Conservation (phyloP, 2,797 vertebrate genomes). For the Esox lucius region DNA sequence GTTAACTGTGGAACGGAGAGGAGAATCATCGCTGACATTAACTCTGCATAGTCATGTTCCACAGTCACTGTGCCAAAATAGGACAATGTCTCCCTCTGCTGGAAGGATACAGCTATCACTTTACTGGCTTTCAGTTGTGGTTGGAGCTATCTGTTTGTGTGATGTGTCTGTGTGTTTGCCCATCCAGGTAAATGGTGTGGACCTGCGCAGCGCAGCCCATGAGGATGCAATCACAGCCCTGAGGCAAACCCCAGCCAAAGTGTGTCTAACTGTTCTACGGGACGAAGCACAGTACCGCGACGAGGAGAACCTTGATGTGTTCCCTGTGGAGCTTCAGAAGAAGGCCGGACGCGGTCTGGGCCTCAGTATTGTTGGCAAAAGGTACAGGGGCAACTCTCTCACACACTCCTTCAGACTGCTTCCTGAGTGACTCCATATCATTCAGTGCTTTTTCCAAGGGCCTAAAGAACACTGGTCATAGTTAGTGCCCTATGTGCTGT, state of each 20-base stretch:
- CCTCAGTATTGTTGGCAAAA: conserved; percentile 87
- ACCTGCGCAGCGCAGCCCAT: conserved; percentile 84
- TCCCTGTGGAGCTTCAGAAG: conserved; percentile 88
- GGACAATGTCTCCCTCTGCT: not conserved
- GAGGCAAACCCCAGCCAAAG: conserved; percentile 87
- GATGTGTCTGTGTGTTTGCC: conserved; percentile 12
- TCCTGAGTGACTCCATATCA: not conserved
- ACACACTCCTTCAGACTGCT: not conserved
- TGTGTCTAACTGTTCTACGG: conserved; percentile 84
- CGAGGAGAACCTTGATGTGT: conserved; percentile 87
- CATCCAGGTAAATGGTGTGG: conserved; percentile 86
- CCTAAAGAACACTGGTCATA: too few species aligned
- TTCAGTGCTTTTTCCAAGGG: too few species aligned
- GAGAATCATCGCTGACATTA: not conserved
- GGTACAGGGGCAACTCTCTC: conserved; percentile 59
- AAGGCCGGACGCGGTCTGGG: conserved; percentile 86
- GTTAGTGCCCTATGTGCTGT: too few species aligned
- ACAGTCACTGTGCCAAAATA: not conserved
- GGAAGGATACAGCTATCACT: not conserved
- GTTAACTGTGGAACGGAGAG: not conserved
- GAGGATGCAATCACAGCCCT: conserved; percentile 90
- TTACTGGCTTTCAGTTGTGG: not conserved
- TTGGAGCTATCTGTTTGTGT: not conserved
- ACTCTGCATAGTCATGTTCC: not conserved
- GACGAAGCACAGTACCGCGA: conserved; percentile 87